Base-by-base conservation (phyloP, 2,113 vertebrate genomes). In the Chinchilla lanigera region DNA sequence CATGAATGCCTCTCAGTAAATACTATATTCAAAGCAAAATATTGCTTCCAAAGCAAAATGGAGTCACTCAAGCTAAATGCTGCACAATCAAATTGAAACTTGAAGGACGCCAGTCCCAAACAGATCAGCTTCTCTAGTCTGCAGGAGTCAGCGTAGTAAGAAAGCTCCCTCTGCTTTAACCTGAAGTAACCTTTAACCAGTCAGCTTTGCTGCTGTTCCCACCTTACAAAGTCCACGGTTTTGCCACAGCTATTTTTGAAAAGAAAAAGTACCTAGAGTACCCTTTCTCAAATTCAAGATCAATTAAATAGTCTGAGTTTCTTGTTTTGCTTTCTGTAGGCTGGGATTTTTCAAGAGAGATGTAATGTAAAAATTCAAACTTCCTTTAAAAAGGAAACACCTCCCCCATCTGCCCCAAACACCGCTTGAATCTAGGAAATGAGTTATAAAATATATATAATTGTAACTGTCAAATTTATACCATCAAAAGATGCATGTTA, bases 1-100 rank as follows among this genome's bases (percentile, higher is more conserved):
- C 73, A 86, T 89, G 19, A 89, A 77, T 75, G 91, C n/a, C 75
- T 52, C 89, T 52, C 71, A 93, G 65, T 35, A 92, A 65, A 97
- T 86, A 63, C 96, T 94, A 95, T 86, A 73, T n/a, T 71, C 65
- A 77, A 65, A 77, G 77, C 38, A 86, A 56, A 14, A 85, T 7
- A 73, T 35, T 69, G 65, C 17, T 69, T 69, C 8, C n/a, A 17
- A n/a, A 71, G 13, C 86, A 69, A 88, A 73, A 88, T 73, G 65
- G 7, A 24, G 26, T 60, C 19, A 60, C 30, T 61, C 30, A 44
- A 44, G 71, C 56, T 89, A 61, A 47, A 71, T 47, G 56, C 41
- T 24, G 58, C 19, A 9, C 38, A 58, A 75, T 89, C 38, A 33
- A 24, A 61, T 11, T 47, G 12, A 75, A 77, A 58, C 63, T 69